Conservation (phyloP, 2,797 vertebrate genomes). For the Peromyscus attwateri region DNA sequence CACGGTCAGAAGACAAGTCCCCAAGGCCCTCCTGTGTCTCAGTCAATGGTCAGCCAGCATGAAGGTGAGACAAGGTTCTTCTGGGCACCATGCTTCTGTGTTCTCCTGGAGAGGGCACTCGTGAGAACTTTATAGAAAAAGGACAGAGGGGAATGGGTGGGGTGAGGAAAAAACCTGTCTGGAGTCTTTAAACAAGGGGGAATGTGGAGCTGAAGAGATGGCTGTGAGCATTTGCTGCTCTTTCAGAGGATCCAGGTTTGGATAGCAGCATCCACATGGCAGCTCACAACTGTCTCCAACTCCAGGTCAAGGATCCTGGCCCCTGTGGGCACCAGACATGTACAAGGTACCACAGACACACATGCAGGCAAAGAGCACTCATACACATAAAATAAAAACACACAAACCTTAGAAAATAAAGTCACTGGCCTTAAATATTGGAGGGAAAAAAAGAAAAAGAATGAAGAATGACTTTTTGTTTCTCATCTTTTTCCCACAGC, state of each 20-base stretch:
- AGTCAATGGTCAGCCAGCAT: neutral
- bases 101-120: neutral
- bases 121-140: neutral
- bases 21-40: neutral
- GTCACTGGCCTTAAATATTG: neutral
- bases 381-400: neutral
- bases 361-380: neutral
- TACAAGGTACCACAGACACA: neutral
- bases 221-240: neutral
- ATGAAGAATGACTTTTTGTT: neutral
- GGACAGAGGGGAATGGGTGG: neutral
- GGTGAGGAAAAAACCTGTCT: neutral
- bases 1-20: neutral
- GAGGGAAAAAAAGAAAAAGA: neutral
- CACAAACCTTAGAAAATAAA: neutral
- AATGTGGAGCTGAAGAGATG: neutral
- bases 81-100: neutral
- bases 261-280: neutral
- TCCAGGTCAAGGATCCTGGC: neutral
- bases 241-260: neutral
- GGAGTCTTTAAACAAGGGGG: neutral
- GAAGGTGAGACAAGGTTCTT: neutral
- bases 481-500: neutral
- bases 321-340: neutral
- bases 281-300: neutral